A percentile compares a stretch with the other conserved stretches of the same genome.
Evolutionary conservation across 2,797 vertebrate species (phyloP).

Genomic region (Potorous gilbertii): DNA sequence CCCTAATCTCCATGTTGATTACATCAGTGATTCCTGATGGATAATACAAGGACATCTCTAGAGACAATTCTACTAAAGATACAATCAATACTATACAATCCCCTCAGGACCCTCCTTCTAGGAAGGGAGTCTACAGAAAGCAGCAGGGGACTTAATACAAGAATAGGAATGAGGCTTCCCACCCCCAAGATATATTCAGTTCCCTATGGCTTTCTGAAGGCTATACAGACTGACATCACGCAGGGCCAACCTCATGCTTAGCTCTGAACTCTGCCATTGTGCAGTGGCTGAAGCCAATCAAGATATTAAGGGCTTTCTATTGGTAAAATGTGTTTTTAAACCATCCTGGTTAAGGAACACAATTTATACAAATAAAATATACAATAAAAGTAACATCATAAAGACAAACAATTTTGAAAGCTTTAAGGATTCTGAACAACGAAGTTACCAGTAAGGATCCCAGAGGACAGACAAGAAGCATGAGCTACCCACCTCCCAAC

Average conservation of each 20-base stretch:
- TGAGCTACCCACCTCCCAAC: neutral
- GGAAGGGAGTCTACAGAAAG: neutral
- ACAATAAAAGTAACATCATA: neutral
- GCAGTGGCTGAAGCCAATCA: neutral
- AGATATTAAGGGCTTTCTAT: neutral
- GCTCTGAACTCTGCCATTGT: neutral
- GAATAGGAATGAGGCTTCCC: neutral
- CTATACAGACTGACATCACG: neutral
- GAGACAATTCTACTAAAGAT: neutral
- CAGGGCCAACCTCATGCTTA: neutral
- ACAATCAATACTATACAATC: neutral
- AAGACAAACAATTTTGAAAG: neutral
- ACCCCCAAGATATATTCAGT: neutral
- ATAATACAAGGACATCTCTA: neutral
- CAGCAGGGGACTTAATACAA: neutral
- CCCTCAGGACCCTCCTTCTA: neutral
- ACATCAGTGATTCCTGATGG: neutral
- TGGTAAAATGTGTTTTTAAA: neutral
- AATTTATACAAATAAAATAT: neutral
- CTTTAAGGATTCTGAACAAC: neutral
- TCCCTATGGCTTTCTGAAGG: neutral
- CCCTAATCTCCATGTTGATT: neutral
- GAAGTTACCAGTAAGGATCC: neutral
- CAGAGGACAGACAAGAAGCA: neutral
- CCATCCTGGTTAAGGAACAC: neutral